A percentile compares a stretch with the other conserved stretches of the same genome.
Evolutionary conservation across 2,888 invertebrate genomes (phyloP).

Genomic region (Diarsia rubi): DNA sequence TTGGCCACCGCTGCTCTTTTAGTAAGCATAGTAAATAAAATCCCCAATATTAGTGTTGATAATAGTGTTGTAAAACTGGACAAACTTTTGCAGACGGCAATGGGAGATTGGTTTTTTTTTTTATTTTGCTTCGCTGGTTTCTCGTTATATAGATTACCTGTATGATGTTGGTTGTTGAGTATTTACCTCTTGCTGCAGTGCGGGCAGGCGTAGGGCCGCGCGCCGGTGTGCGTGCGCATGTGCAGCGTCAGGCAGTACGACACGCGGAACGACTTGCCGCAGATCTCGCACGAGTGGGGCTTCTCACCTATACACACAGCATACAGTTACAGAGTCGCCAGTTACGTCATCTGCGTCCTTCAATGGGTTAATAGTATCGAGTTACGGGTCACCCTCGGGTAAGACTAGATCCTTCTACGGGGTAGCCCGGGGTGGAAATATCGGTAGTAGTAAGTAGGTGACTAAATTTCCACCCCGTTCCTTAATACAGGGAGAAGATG

Average conservation of each 20-base stretch:
- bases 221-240: constrained; percentile 95
- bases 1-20: too few relatives aligned
- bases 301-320: constrained; percentile 90
- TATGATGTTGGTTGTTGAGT: neutral
- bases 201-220: constrained; percentile 94
- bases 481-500: neutral
- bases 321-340: neutral
- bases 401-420: too few relatives aligned
- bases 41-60: too few relatives aligned
- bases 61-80: too few relatives aligned
- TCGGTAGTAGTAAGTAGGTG: too few relatives aligned
- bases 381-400: too few relatives aligned
- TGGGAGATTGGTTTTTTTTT: neutral
- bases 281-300: constrained; percentile 95
- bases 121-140: neutral
- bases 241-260: constrained; percentile 95
- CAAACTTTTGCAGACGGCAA: too few relatives aligned
- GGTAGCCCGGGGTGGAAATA: too few relatives aligned
- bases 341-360: neutral
- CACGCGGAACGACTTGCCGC: constrained; percentile 95
- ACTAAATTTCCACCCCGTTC: too few relatives aligned
- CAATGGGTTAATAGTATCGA: too few relatives aligned
- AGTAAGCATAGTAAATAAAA: too few relatives aligned
- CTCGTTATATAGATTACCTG: neutral
- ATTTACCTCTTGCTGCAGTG: constrained; percentile 78